These are phyloP conservation scores for Podiceps cristatus DNA, from an alignment of 2,113 vertebrate species.

Conservation along the genomic window DNA sequence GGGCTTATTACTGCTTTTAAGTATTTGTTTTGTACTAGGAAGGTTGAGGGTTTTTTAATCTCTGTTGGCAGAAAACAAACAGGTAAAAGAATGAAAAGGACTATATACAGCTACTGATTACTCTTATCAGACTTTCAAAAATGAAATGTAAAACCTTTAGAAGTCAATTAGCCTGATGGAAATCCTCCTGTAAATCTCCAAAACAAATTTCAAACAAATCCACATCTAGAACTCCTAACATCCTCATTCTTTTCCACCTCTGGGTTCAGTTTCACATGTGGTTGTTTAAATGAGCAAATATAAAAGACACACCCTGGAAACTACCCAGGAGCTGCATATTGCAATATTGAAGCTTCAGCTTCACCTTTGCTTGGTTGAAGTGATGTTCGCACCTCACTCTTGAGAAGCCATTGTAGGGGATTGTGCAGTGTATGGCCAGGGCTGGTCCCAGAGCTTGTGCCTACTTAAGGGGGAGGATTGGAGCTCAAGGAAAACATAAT, in stretches of 20 bases:
- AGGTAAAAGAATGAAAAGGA: background rate
- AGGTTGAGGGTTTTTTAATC: background rate
- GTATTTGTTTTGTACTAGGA: background rate
- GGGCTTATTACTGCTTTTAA: background rate
- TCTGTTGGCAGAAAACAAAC: background rate
- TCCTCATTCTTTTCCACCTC: background rate
- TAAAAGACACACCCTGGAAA: background rate
- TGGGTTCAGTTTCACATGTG: background rate
- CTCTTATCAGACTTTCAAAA: background rate
- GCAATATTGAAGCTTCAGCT: background rate
- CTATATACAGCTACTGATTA: background rate
- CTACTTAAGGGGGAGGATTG: background rate
- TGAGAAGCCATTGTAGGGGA: rapidly evolving
- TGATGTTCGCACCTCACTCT: background rate
- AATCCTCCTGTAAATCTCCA: background rate
- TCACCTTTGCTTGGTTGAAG: background rate
- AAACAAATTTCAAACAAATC: background rate
- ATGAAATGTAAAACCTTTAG: background rate
- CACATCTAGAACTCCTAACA: background rate
- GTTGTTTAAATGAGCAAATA: constrained; percentile 35
- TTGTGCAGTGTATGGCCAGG: background rate
- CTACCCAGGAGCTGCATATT: background rate
- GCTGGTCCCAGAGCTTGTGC: background rate
- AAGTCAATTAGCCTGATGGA: background rate
- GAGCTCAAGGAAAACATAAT: background rate